Conservation (phyloP, 92 coral and sea anemone genomes). For the Blastomussa wellsi region DNA sequence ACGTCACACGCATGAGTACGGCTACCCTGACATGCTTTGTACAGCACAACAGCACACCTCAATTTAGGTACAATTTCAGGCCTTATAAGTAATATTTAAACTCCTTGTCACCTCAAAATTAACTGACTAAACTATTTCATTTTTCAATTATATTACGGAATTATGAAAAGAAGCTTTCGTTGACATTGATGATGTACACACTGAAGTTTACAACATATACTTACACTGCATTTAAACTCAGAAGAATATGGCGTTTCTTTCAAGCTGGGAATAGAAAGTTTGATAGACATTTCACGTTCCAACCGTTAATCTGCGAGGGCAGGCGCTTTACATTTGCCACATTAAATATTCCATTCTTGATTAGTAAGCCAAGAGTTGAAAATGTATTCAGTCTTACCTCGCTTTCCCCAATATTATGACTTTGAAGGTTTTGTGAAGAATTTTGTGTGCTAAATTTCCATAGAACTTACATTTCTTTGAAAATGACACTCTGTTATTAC, state of each 20-base stretch:
- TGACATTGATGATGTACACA: not conserved
- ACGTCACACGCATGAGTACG: not conserved
- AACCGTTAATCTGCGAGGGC: not conserved
- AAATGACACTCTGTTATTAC: not conserved
- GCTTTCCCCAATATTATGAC: not conserved
- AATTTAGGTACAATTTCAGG: no score
- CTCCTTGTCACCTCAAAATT: not conserved
- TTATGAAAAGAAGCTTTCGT: not conserved
- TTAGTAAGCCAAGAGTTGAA: not conserved
- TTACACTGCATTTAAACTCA: not conserved
- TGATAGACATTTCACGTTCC: not conserved
- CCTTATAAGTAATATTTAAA: no score
- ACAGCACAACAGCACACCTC: no score
- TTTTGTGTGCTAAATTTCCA: not conserved
- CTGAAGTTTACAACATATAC: not conserved
- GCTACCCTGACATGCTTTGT: not conserved
- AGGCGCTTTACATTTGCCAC: not conserved
- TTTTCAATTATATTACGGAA: no score
- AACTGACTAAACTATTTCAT: not conserved
- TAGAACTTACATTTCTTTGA: not conserved
- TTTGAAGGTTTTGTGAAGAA: not conserved
- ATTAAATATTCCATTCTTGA: not conserved
- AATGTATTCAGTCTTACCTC: not conserved
- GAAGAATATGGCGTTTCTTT: not conserved
- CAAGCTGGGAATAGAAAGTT: not conserved